Evolutionary conservation across 2,113 vertebrate species (phyloP), one percentile per base, ranked within the genome.

Genomic region (Mustelus asterias): DNA sequence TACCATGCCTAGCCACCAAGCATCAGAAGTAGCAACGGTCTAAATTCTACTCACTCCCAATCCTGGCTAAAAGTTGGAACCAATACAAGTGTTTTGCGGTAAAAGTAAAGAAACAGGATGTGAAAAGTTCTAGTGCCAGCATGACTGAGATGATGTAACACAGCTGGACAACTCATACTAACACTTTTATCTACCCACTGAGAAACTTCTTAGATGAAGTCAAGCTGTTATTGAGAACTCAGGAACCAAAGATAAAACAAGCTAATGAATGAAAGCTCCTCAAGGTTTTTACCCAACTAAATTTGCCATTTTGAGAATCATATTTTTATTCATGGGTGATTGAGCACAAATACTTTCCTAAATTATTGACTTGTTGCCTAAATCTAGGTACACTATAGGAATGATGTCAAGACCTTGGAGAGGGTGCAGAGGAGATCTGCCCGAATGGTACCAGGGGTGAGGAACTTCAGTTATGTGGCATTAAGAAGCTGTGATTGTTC

Each of bases 41-140:
- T 93, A 93, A 22, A 67, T 93, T 65, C 60, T 37, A 67, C 7
- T 63, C 80, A 83, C n/a, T 65, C 9, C 60, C 60, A 63, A 1
- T 37, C 60, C 54, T 90, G 48, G 26, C 13, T 63, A 93, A 93
- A 93, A 65, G n/a, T 63, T 37, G 58, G 89, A 65, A 93, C 33
- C 29, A 4, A 67, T 37, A 65, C 63, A 37, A 65, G 89, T 93
- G 89, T 22, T 93, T 6, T 93, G 89, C 67, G 16, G 60, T 65
- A 65, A 93, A 54, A 83, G 67, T 93, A 65, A 65, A 67, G 89
- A 93, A 65, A 92, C 37, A 60, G 89, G 89, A 37, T 93, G 89
- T 65, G 60, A 93, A 93, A 37, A 65, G 3, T 93, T 67, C 60
- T 20, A 65, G 89, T 67, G 89, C 89, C 89, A 93, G 33, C n/a